Percentiles rank a stretch among this genome's conserved stretches.
Evolutionary conservation across 2,113 vertebrate genomes (phyloP).

Genomic region (Protomyctophum bolini): DNA sequence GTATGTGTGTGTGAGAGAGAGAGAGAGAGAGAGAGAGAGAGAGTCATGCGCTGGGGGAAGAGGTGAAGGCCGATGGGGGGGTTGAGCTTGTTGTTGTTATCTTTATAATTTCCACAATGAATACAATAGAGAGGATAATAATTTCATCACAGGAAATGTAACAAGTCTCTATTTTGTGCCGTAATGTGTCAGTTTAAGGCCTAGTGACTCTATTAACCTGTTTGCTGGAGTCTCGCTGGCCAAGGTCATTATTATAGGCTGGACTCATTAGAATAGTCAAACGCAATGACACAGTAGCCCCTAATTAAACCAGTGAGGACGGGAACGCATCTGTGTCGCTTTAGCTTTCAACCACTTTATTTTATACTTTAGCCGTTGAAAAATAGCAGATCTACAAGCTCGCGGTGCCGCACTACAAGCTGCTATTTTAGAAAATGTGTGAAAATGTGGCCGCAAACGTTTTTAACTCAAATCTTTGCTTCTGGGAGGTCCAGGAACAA

Average conservation of each 20-base stretch:
- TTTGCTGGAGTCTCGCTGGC: constrained; percentile 18
- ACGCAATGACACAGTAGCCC: constrained; percentile 27
- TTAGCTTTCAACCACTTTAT: too few relatives aligned
- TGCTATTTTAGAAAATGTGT: too few relatives aligned
- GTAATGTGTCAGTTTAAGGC: constrained; percentile 2
- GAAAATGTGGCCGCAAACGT: too few relatives aligned
- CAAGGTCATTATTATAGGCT: constrained; percentile 31
- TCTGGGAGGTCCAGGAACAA: too few relatives aligned
- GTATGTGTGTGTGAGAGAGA: too few relatives aligned
- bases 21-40: too few relatives aligned
- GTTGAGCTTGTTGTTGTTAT: constrained; percentile 25
- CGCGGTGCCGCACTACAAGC: too few relatives aligned
- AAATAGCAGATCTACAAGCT: too few relatives aligned
- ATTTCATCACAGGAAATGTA: constrained; percentile 22
- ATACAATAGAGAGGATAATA: constrained; percentile 34
- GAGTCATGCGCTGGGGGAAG: constrained; percentile 35
- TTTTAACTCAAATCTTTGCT: too few relatives aligned
- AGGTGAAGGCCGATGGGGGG: constrained; percentile 51
- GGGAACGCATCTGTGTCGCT: too few relatives aligned
- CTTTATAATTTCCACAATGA: constrained; percentile 36
- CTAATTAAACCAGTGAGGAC: not conserved
- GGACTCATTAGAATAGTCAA: constrained; percentile 43
- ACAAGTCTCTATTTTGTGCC: constrained; percentile 1
- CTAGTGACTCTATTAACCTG: not conserved
- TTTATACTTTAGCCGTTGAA: too few relatives aligned